Evolutionary conservation across 2,888 invertebrate genomes (phyloP).

Genomic region (Agrotis exclamationis): DNA sequence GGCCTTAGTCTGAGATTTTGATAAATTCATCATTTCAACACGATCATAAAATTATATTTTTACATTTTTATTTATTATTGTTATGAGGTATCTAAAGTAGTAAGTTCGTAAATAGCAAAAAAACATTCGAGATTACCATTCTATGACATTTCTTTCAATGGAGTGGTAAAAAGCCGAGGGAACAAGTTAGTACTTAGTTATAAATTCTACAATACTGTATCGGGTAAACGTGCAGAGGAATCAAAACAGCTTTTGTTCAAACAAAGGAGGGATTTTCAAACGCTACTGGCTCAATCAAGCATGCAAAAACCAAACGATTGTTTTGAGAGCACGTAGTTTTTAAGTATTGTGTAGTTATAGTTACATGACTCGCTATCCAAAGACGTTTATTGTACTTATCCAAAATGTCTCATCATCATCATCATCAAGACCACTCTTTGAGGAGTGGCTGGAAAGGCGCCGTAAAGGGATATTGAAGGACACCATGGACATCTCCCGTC

Average conservation of each 20-base stretch:
- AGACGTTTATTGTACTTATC: conserved; percentile 4
- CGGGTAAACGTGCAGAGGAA: conserved; percentile 37
- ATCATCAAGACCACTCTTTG: too few relatives aligned
- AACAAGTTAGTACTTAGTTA: conserved; percentile 12
- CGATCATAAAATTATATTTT: too few relatives aligned
- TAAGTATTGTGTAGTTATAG: neutral
- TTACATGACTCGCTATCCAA: neutral
- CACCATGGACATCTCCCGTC: too few relatives aligned
- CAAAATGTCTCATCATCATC: neutral
- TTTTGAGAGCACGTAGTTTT: conserved; percentile 11
- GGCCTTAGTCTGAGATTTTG: too few relatives aligned
- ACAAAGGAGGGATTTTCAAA: conserved; percentile 44
- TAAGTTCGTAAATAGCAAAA: too few relatives aligned
- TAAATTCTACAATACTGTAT: conserved; percentile 45
- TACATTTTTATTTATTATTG: too few relatives aligned
- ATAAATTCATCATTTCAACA: too few relatives aligned
- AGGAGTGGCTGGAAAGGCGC: too few relatives aligned
- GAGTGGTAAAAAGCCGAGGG: neutral
- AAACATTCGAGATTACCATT: too few relatives aligned
- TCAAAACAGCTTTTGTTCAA: conserved; percentile 52
- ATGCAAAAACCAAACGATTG: conserved; percentile 33
- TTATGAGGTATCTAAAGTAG: too few relatives aligned
- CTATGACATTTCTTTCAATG: too few relatives aligned
- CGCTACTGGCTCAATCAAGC: conserved; percentile 26
- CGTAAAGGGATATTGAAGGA: too few relatives aligned